Conservation (phyloP, 2,888 invertebrate genomes). For the Plutella xylostella region DNA sequence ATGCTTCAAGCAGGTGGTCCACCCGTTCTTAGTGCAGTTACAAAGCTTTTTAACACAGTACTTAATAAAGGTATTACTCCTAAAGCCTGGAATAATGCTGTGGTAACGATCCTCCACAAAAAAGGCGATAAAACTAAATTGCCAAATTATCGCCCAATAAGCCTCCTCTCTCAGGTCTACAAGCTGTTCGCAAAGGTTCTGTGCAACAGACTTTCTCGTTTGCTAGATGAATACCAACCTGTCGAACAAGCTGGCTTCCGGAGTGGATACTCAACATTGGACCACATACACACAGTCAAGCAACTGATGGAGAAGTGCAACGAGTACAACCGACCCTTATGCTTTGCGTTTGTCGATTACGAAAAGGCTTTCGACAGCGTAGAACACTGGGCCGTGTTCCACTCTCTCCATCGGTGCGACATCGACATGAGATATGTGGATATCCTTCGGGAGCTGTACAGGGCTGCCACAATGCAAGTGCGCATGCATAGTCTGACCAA, state of each 20-base stretch:
- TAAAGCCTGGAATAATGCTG: neutral
- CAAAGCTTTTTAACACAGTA: neutral
- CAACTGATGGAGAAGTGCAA: slow-evolving; percentile 11
- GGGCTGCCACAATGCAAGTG: no score
- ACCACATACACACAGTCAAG: slow-evolving; percentile 19
- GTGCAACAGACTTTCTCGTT: slow-evolving; percentile 27
- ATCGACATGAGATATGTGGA: neutral
- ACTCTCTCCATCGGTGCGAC: neutral
- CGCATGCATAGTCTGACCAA: no score
- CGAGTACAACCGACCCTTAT: slow-evolving; percentile 5
- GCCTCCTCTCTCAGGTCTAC: neutral
- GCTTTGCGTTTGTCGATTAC: neutral
- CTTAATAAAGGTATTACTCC: neutral
- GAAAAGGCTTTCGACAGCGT: slow-evolving; percentile 10
- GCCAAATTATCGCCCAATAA: neutral
- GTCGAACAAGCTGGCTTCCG: slow-evolving; percentile 21
- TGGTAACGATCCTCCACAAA: neutral
- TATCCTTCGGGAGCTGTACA: neutral
- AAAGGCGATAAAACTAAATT: neutral
- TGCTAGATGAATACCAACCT: slow-evolving; percentile 31
- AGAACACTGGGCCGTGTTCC: neutral
- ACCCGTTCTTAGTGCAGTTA: neutral
- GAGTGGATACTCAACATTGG: slow-evolving; percentile 15
- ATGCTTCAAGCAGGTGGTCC: neutral
- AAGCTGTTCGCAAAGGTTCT: neutral